Percentiles rank a stretch among this genome's conserved stretches.
Evolutionary conservation across 64 coral and sea anemone species (phyloP).

Genomic region (Actinia equina): DNA sequence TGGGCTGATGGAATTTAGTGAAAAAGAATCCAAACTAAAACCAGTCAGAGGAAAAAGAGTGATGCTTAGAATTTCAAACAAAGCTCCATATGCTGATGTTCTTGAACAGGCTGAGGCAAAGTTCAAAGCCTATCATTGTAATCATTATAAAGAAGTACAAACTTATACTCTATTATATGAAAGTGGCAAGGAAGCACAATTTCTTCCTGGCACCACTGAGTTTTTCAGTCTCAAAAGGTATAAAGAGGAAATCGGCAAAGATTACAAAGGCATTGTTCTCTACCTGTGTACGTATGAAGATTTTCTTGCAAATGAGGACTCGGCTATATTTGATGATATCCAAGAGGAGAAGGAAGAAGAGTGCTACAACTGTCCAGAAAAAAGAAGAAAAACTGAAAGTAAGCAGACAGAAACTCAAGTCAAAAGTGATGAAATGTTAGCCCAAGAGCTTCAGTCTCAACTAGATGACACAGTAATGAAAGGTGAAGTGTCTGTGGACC

Average conservation of each 20-base stretch:
- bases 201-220: constrained; percentile 45
- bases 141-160: constrained; percentile 52
- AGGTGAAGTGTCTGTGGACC: not conserved
- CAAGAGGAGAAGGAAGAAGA: not conserved
- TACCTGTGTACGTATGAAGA: constrained; percentile 51
- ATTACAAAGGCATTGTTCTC: constrained; percentile 55
- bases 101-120: constrained; percentile 17
- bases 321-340: not conserved
- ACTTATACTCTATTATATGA: constrained; percentile 59
- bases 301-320: not conserved
- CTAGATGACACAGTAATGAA: not conserved
- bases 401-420: not conserved
- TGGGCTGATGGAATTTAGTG: constrained; percentile 40
- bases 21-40: constrained; percentile 32
- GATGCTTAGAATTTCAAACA: constrained; percentile 32
- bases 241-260: constrained; percentile 62
- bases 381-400: not conserved
- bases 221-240: constrained; percentile 57
- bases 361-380: not conserved
- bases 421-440: not conserved
- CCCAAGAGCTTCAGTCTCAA: not conserved
- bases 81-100: constrained; percentile 32
- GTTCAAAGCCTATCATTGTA: constrained; percentile 45
- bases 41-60: constrained; percentile 53
- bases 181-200: constrained; percentile 55